A percentile compares a stretch with the other conserved stretches of the same genome.
Evolutionary conservation across 2,888 invertebrate genomes (phyloP).

Genomic region (Epinotia ramella): DNA sequence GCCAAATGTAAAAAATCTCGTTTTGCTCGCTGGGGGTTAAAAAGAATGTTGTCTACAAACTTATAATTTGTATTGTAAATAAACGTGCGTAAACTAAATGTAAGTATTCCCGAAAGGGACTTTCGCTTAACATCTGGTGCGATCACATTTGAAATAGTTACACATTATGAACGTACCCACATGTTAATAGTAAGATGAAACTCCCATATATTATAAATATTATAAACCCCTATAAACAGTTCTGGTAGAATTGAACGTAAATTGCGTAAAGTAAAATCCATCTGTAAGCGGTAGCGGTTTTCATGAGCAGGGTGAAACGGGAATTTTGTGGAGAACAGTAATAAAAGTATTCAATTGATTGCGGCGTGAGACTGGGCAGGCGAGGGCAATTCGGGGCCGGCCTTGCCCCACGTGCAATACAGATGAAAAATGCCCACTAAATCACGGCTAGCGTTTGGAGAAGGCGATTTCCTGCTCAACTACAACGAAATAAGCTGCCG

Average conservation of each 20-base stretch:
- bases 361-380: conserved; percentile 55
- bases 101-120: too few relatives aligned
- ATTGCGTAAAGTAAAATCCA: background rate
- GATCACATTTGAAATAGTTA: conserved; percentile 1
- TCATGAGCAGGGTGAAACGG: conserved; percentile 45
- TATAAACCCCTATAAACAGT: background rate
- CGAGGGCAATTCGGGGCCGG: conserved; percentile 53
- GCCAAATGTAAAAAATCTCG: conserved; percentile 23
- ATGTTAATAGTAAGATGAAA: background rate
- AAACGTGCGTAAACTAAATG: too few relatives aligned
- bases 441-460: conserved; percentile 61
- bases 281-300: conserved; percentile 19
- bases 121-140: conserved; percentile 18
- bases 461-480: conserved; percentile 58
- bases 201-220: background rate
- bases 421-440: conserved; percentile 72
- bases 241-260: background rate
- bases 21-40: background rate
- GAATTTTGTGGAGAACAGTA: conserved; percentile 58
- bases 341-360: conserved; percentile 73
- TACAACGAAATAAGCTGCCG: conserved; percentile 44
- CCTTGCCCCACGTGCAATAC: conserved; percentile 63
- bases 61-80: conserved; percentile 16
- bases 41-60: conserved; percentile 16
- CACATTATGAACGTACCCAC: background rate